Percentiles rank a stretch among this genome's conserved stretches.
phyloP scores from a whole-genome alignment of 2,797 vertebrate genomes.

The Silurus aristotelis region DNA sequence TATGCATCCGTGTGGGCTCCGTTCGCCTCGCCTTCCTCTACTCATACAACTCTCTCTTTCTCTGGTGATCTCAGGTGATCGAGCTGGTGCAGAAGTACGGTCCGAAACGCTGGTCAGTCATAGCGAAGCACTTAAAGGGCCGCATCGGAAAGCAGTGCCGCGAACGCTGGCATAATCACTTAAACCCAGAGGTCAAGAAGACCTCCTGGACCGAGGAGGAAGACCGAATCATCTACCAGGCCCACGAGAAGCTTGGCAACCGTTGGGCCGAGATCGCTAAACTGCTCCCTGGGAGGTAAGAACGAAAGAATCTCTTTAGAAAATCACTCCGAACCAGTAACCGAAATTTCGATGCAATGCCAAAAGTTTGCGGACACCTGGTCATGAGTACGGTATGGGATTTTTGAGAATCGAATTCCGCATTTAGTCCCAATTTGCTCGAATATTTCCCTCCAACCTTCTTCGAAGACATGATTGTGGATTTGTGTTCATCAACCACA shows the following conservation, averaged over 20 bases:
- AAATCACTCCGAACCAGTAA: background rate
- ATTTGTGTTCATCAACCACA: too few relatives aligned
- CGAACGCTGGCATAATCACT: slow-evolving; percentile 99
- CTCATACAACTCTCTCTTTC: slow-evolving; percentile 14
- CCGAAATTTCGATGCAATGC: background rate
- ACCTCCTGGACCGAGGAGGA: slow-evolving; percentile 99
- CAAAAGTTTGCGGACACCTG: too few relatives aligned
- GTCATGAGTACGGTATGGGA: too few relatives aligned
- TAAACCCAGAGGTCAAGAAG: slow-evolving; percentile 99
- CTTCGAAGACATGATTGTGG: too few relatives aligned
- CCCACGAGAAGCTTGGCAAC: slow-evolving; percentile 98
- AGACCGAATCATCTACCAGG: slow-evolving; percentile 98
- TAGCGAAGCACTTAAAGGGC: slow-evolving; percentile 98
- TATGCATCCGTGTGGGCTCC: slow-evolving; percentile 60
- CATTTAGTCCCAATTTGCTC: too few relatives aligned
- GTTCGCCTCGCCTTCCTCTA: slow-evolving; percentile 24
- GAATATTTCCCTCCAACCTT: too few relatives aligned
- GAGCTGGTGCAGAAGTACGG: slow-evolving; percentile 99
- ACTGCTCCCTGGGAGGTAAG: slow-evolving; percentile 95
- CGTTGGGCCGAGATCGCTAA: slow-evolving; percentile 99
- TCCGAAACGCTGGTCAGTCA: slow-evolving; percentile 98
- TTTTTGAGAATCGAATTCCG: too few relatives aligned
- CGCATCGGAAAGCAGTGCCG: slow-evolving; percentile 98
- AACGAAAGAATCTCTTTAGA: background rate
- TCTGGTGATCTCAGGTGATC: slow-evolving; percentile 80